These are phyloP conservation scores for Ophion ventricosus DNA, from an alignment of 2,888 invertebrate genomes.

Conservation along the genomic window DNA sequence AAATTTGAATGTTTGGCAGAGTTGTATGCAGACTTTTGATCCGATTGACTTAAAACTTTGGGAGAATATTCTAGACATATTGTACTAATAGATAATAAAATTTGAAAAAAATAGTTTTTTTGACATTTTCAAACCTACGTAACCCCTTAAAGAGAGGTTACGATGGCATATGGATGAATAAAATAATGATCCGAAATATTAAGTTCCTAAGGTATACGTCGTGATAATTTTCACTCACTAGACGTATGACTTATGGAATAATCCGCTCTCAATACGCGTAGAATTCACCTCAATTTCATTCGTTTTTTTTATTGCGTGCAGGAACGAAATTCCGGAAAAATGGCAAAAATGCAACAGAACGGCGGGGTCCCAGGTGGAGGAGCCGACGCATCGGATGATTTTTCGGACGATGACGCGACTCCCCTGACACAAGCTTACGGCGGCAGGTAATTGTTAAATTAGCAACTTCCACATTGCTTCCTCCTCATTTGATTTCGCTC, in stretches of 20 bases:
- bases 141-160: neutral
- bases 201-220: neutral
- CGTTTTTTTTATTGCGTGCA: neutral
- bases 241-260: neutral
- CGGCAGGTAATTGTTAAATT: constrained; percentile 88
- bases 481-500: neutral
- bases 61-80: too few relatives aligned
- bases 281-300: neutral
- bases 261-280: neutral
- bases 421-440: constrained; percentile 95
- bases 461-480: neutral
- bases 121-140: neutral
- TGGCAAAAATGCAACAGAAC: constrained; percentile 88
- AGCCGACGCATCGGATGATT: constrained; percentile 86
- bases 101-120: neutral
- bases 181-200: neutral
- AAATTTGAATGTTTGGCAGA: too few relatives aligned
- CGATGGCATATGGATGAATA: neutral
- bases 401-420: constrained; percentile 93
- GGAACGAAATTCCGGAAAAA: constrained; percentile 74
- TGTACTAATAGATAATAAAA: too few relatives aligned
- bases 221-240: neutral
- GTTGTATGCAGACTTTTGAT: too few relatives aligned
- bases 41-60: too few relatives aligned
- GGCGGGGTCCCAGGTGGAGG: constrained; percentile 85